Percentiles rank a stretch among this genome's conserved stretches.
Evolutionary conservation across 2,113 vertebrate species (phyloP).

Genomic region (Tachycineta bicolor): DNA sequence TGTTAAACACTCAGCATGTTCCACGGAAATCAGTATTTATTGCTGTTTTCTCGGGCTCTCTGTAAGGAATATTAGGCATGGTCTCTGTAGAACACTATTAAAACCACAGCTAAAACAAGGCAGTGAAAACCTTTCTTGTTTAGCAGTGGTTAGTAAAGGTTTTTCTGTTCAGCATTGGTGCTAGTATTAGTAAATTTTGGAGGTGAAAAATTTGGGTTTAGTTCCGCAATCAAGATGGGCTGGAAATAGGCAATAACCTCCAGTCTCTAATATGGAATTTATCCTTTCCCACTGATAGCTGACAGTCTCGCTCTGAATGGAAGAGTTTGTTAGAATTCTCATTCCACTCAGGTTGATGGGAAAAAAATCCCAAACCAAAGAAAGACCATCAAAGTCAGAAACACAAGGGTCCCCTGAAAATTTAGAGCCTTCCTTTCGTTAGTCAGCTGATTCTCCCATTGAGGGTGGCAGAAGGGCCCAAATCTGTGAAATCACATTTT

Average conservation of each 20-base stretch:
- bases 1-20: not conserved
- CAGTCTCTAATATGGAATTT: not conserved
- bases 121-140: not conserved
- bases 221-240: not conserved
- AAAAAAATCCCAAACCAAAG: not conserved
- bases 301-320: not conserved
- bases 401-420: not conserved
- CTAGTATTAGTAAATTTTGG: not conserved
- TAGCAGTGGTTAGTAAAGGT: not conserved
- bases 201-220: not conserved
- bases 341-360: not conserved
- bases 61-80: not conserved
- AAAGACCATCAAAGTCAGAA: not conserved
- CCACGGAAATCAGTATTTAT: not conserved
- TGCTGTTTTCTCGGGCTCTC: not conserved
- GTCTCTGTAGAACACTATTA: not conserved
- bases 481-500: not conserved
- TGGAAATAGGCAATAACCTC: not conserved
- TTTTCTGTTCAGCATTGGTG: not conserved
- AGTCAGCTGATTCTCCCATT: not conserved
- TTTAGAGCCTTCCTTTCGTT: not conserved
- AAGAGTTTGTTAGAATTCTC: not conserved
- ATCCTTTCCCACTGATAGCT: not conserved
- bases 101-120: not conserved
- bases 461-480: not conserved